These are phyloP conservation scores for Edolisoma coerulescens DNA, from an alignment of 2,113 vertebrate genomes.

Conservation along the genomic window DNA sequence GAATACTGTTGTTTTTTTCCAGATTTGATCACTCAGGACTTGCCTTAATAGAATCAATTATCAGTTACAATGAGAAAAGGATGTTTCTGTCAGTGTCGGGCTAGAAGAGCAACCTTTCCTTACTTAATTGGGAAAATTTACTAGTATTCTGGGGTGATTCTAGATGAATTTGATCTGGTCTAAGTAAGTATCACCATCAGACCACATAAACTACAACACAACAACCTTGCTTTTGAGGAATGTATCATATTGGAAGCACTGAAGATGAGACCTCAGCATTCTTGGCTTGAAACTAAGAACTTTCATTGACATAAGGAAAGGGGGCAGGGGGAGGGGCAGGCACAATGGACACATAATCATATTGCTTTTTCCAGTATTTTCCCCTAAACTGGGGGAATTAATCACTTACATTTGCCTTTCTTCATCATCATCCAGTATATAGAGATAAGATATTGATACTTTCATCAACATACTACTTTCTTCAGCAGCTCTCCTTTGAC, in stretches of 20 bases:
- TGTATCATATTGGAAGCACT: neutral
- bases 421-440: neutral
- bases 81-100: neutral
- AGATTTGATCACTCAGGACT: neutral
- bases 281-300: neutral
- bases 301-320: neutral
- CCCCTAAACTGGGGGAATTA: neutral
- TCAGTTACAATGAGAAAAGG: neutral
- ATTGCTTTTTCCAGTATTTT: neutral
- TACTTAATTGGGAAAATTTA: neutral
- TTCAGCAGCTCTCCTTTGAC: neutral
- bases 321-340: rapidly evolving
- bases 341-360: rapidly evolving
- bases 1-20: neutral
- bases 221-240: neutral
- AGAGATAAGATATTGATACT: neutral
- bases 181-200: neutral
- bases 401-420: neutral
- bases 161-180: neutral
- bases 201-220: neutral
- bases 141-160: neutral
- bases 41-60: neutral
- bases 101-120: neutral
- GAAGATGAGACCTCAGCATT: neutral
- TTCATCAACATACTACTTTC: neutral